Evolutionary conservation across 2,113 vertebrate species (phyloP), one percentile per base, ranked within the genome.

Genomic region (Eonycteris spelaea): DNA sequence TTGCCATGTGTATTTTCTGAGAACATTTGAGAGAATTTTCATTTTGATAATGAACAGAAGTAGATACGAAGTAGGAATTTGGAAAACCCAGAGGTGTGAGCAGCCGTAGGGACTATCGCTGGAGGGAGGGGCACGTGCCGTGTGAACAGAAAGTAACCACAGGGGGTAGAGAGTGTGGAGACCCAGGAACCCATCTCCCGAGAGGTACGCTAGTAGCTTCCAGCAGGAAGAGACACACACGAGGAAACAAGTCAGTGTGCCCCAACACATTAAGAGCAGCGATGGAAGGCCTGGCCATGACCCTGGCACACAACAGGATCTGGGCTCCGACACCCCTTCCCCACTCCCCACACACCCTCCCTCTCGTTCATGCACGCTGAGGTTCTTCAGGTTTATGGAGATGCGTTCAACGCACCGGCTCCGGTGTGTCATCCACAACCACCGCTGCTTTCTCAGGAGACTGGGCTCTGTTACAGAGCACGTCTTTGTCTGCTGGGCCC

Each of bases 281-380:
- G 7, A 16, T 14, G 15, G 38, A 4, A 57, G 16, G 16, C 51
- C 38, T 30, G 16, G 26, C 7, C 24, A 1, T 38, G 24, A 74
- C 28, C 11, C 38, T 51, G 78, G 21, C n/a, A 30, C 40, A 53
- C 10, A n/a, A 9, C 7, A 68, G 33, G 24, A 35, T 10, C 43
- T 57, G 26, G 51, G 24, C 45, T 79, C 71, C 38, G 26, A 19
- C 9, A 30, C 14, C 33, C 30, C 48, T 15, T 30, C 43, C 48
- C 24, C 0, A 1, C 4, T 75, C 26, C 38, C 24, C 19, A 28
- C 5, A 38, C 30, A 21, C 2, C 6, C 6, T 63, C 1, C 4
- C 4, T 35, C 19, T 55, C 73, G 38, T 33, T 24, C 14, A 43
- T 16, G 3, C 10, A 26, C 51, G 51, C 53, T 28, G 22, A 70